Percentiles rank a stretch among this genome's conserved stretches.
These are phyloP conservation scores for Bombus balteatus DNA, from an alignment of 1,140 invertebrate species.

Conservation along the genomic window DNA sequence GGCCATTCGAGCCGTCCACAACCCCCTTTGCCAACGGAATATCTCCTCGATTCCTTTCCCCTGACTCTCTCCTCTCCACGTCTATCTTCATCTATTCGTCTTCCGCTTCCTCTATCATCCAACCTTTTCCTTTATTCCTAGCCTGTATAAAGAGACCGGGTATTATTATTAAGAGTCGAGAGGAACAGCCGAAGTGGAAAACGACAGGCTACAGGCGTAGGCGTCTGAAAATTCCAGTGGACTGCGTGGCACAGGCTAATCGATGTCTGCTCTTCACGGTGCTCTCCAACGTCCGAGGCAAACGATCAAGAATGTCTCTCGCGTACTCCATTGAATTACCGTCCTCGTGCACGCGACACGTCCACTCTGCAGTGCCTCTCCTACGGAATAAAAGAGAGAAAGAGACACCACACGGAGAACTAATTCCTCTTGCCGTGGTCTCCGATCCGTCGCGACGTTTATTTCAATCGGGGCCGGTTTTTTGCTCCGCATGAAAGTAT, in stretches of 20 bases:
- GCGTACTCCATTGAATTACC: conserved; percentile 65
- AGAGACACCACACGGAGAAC: not conserved
- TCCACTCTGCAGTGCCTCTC: not conserved
- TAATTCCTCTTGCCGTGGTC: not conserved
- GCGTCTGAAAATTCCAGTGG: conserved; percentile 24
- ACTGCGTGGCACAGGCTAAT: not conserved
- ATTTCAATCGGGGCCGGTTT: conserved; percentile 24
- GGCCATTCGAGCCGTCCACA: conserved; percentile 55
- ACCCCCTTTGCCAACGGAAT: conserved; percentile 33
- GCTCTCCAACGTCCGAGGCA: conserved; percentile 16
- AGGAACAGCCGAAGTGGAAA: not conserved
- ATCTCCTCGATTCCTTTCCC: conserved; percentile 47
- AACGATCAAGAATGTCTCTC: conserved; percentile 31
- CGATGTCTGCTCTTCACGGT: conserved; percentile 32
- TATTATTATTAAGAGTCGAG: not conserved
- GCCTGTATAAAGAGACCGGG: not conserved
- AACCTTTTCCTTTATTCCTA: not conserved
- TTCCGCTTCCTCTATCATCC: not conserved
- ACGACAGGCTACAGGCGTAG: not conserved
- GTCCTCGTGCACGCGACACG: conserved; percentile 66
- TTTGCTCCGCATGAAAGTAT: not conserved
- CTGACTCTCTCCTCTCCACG: conserved; percentile 13
- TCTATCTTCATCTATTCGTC: not conserved
- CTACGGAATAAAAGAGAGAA: not conserved
- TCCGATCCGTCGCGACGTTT: not conserved